Conservation (phyloP, 1,140 invertebrate genomes). For the Sycobia sp. region DNA sequence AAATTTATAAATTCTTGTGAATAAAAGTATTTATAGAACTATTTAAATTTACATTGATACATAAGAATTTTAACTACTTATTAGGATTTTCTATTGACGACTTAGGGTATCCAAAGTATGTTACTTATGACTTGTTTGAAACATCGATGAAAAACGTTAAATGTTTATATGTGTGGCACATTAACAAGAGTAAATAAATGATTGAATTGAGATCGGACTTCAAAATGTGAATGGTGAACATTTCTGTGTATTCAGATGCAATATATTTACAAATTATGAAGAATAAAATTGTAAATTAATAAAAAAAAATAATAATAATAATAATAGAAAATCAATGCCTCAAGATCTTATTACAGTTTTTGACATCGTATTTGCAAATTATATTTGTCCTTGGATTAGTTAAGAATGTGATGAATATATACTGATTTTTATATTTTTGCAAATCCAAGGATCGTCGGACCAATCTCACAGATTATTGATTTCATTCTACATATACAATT, state of each 20-base stretch:
- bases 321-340: conserved; percentile 22
- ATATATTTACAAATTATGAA: neutral
- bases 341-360: neutral
- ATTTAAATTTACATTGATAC: conserved; percentile 9
- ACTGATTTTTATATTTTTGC: no score
- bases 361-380: neutral
- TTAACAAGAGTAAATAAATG: conserved; percentile 12
- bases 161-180: conserved; percentile 27
- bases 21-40: conserved; percentile 28
- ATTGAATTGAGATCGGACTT: conserved; percentile 6
- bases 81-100: conserved; percentile 11
- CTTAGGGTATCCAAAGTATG: neutral
- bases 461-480: no score
- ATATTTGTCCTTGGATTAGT: no score
- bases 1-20: conserved; percentile 31
- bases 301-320: neutral
- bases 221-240: neutral
- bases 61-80: conserved; percentile 14
- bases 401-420: no score
- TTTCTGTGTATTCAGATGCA: neutral
- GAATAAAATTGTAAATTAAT: neutral
- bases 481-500: no score
- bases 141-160: conserved; percentile 2
- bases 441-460: no score
- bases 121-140: neutral